Evolutionary conservation across 2,888 invertebrate species (phyloP), one percentile per base, ranked within the genome.

Genomic region (Glaucopsyche alexis): DNA sequence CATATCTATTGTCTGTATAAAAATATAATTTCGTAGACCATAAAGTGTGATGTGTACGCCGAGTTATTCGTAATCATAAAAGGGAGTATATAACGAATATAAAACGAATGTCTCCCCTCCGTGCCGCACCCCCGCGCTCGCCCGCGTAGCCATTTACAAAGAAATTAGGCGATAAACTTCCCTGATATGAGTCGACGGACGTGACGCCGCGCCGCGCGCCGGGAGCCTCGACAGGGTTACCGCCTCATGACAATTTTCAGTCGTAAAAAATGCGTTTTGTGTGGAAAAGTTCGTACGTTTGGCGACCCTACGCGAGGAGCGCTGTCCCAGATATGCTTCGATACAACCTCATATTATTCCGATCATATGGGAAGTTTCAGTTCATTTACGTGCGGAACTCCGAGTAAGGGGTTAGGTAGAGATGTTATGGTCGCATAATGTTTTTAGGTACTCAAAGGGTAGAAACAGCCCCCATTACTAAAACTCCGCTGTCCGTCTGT

Each of bases 161-260:
- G 75, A 74, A 74, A 74, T 76, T 76, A 74, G 75, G 73, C 72
- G 72, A 60, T 70, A 71, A 70, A 70, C 69, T 49, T 49, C 69
- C 49, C 19, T 29, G 49, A n/a, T n/a, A n/a, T n/a, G n/a, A 49
- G 70, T 8, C 50, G 19, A 19, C 6, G 67, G 42, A 45, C 67
- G 67, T 67, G 67, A n/a, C 16, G 66, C 60, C 60, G 29, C 14
- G 29, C 60, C 7, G 7, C 60, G 29, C 14, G 29, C 60, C 7
- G 7, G 13, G 7, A 55, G 55, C 29, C 29, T 1, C 60, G 13
- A 2, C 29, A 60, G 16, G 67, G 45, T 14, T 67, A 0, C 19
- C 67, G 0, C 60, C 55, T 29, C 2, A 13, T 11, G 14, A 60
- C 14, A 38, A 1, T 5, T 55, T 11, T 16, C 9, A 16, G n/a